Percentiles rank a stretch among this genome's conserved stretches.
Evolutionary conservation across 2,113 vertebrate genomes (phyloP).

Genomic region (Stomatorhinus ivindoensis): DNA sequence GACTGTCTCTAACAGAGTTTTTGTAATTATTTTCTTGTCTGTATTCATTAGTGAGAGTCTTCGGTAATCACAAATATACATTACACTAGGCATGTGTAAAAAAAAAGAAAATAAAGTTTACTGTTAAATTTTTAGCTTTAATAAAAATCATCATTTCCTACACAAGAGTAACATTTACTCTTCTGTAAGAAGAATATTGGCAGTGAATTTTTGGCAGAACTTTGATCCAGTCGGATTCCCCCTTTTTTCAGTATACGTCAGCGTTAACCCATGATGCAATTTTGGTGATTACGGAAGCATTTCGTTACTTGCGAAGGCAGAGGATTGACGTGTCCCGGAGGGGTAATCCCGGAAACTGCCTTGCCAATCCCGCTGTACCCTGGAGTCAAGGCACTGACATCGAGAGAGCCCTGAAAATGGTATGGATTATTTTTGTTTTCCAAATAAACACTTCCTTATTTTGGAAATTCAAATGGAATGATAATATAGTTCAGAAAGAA

Average conservation of each 20-base stretch:
- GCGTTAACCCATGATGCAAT: constrained; percentile 91
- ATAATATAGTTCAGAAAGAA: not conserved
- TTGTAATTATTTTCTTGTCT: too few species aligned
- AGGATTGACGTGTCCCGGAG: constrained; percentile 90
- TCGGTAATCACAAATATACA: not conserved
- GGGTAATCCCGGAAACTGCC: constrained; percentile 91
- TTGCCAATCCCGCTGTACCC: constrained; percentile 93
- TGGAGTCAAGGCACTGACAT: constrained; percentile 99
- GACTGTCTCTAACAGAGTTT: too few species aligned
- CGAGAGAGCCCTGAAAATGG: constrained; percentile 96
- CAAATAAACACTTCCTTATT: not conserved
- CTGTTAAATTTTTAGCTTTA: not conserved
- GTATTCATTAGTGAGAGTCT: too few species aligned
- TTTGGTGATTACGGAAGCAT: constrained; percentile 89
- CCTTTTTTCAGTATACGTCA: constrained; percentile 79
- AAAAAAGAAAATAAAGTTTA: not conserved
- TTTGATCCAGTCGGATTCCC: not conserved
- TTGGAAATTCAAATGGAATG: not conserved
- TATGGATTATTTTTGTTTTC: constrained; percentile 39
- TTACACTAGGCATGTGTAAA: not conserved
- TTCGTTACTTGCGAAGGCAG: constrained; percentile 88
- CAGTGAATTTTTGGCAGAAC: not conserved
- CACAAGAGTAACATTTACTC: not conserved
- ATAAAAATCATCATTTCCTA: not conserved
- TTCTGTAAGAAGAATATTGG: not conserved